These are phyloP conservation scores for Sus scrofa DNA, from an alignment of 2,113 vertebrate genomes.

Conservation along the genomic window DNA sequence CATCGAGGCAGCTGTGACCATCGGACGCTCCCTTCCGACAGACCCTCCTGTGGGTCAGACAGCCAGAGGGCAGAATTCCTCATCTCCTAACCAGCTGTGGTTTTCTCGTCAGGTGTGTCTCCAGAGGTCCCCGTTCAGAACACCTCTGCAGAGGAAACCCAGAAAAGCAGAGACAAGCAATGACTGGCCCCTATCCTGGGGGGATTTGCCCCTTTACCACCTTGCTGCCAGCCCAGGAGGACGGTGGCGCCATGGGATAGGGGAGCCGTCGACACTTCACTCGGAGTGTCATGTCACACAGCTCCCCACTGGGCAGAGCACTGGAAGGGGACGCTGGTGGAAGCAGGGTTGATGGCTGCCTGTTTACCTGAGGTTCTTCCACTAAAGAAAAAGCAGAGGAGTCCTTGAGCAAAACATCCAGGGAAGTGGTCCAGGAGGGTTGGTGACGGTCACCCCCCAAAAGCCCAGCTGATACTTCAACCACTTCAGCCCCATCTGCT, in stretches of 20 bases:
- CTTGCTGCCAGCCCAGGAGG: background rate
- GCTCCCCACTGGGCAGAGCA: background rate
- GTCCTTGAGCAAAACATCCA: background rate
- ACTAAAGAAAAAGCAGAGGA: background rate
- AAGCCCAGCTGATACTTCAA: rapidly evolving
- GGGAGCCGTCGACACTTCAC: background rate
- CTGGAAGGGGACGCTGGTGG: no score
- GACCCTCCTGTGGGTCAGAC: background rate
- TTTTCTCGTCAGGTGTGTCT: rapidly evolving
- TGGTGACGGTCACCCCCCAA: background rate
- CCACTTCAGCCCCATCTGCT: background rate
- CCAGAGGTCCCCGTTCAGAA: rapidly evolving
- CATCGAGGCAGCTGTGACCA: rapidly evolving
- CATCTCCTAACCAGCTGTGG: background rate
- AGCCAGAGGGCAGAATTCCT: rapidly evolving
- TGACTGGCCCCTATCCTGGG: rapidly evolving
- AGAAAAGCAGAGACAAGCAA: background rate
- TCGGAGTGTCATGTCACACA: no score
- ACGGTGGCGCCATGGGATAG: rapidly evolving
- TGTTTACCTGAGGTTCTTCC: background rate
- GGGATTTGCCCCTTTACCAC: rapidly evolving
- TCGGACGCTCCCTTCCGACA: rapidly evolving
- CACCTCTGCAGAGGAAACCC: no score
- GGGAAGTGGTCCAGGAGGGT: no score
- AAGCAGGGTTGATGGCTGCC: rapidly evolving